A percentile compares a stretch with the other conserved stretches of the same genome.
Evolutionary conservation across 2,888 invertebrate genomes (phyloP).

Genomic region (Ochropacha duplaris): DNA sequence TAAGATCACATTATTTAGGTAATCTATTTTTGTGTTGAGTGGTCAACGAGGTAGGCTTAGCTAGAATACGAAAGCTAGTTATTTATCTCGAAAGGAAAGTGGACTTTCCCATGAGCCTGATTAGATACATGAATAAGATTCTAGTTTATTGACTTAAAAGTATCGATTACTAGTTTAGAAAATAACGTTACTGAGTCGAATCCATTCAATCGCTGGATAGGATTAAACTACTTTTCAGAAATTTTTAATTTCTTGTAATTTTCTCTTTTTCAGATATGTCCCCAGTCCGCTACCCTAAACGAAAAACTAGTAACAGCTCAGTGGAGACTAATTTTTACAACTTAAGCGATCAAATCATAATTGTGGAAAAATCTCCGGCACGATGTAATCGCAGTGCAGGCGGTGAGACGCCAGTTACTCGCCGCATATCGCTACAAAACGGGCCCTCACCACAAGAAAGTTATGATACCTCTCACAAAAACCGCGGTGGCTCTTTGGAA

Average conservation of each 20-base stretch:
- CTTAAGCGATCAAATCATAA: conserved; percentile 84
- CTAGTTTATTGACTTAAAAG: conserved; percentile 27
- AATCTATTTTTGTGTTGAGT: background rate
- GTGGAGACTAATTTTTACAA: conserved; percentile 87
- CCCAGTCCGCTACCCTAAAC: conserved; percentile 84
- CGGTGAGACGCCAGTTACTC: conserved; percentile 62
- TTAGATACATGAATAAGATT: conserved; percentile 31
- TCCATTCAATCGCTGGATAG: background rate
- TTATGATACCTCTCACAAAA: conserved; percentile 75
- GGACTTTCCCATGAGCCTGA: conserved; percentile 25
- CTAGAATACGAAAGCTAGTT: conserved; percentile 16
- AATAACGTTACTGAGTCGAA: background rate
- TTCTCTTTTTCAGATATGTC: conserved; percentile 83
- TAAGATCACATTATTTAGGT: background rate
- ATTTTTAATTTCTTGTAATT: background rate
- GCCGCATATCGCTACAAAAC: conserved; percentile 75
- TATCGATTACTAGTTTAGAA: conserved; percentile 12
- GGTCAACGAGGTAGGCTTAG: background rate
- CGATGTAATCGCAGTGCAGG: conserved; percentile 58
- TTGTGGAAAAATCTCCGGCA: conserved; percentile 82
- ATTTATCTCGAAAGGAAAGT: conserved; percentile 25
- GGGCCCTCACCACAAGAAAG: conserved; percentile 74
- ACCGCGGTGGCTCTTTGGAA: conserved; percentile 77
- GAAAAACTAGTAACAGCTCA: conserved; percentile 84
- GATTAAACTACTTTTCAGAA: too few species aligned